These are phyloP conservation scores for Seison nebaliae DNA, from an alignment of 1,140 invertebrate species.

Conservation along the genomic window DNA sequence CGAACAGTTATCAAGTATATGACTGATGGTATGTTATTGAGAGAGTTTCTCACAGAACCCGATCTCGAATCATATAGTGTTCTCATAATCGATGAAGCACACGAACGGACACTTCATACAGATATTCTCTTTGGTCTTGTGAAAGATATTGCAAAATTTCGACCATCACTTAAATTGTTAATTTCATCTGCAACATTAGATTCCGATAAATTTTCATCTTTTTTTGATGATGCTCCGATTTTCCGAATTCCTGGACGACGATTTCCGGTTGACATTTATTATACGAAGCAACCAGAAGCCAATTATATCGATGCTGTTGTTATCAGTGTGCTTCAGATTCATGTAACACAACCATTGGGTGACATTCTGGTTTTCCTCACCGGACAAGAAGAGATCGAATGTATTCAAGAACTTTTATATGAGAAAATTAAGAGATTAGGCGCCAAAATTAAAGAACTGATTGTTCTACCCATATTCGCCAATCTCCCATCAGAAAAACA, in stretches of 20 bases:
- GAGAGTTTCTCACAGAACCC: slow-evolving; percentile 87
- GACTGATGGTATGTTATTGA: slow-evolving; percentile 89
- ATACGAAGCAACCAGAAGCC: slow-evolving; percentile 90
- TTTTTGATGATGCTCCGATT: slow-evolving; percentile 92
- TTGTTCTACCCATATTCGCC: slow-evolving; percentile 85
- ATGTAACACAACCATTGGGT: slow-evolving; percentile 62
- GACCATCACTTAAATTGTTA: slow-evolving; percentile 70
- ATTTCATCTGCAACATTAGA: slow-evolving; percentile 93
- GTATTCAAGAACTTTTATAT: slow-evolving; percentile 60
- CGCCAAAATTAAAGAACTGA: slow-evolving; percentile 62
- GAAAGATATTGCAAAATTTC: slow-evolving; percentile 80
- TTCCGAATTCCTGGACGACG: slow-evolving; percentile 68
- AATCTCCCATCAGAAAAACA: slow-evolving; percentile 96
- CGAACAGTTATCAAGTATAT: slow-evolving; percentile 74
- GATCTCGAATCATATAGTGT: slow-evolving; percentile 76
- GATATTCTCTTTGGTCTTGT: slow-evolving; percentile 92
- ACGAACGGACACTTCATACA: slow-evolving; percentile 85
- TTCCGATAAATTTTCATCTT: slow-evolving; percentile 85
- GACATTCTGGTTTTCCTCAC: slow-evolving; percentile 90
- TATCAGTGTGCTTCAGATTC: slow-evolving; percentile 83
- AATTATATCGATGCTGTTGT: slow-evolving; percentile 92
- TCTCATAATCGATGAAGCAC: slow-evolving; percentile 97
- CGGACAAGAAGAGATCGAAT: slow-evolving; percentile 77
- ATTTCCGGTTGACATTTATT: slow-evolving; percentile 75
- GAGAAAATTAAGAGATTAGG: slow-evolving; percentile 65